These are phyloP conservation scores for Coelopa pilipes DNA, from an alignment of 2,888 invertebrate species.

Conservation along the genomic window DNA sequence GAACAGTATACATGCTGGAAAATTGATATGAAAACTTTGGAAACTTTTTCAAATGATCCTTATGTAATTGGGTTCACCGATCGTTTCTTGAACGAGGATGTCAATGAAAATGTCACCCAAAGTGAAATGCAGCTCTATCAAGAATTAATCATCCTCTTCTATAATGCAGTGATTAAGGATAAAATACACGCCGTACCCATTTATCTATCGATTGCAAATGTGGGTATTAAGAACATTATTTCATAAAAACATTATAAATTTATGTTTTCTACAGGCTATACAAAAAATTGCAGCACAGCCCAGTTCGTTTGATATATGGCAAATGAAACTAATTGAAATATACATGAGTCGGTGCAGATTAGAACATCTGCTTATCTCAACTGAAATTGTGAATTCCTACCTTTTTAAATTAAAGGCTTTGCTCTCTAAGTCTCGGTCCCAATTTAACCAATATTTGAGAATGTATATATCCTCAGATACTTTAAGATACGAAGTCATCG, in stretches of 20 bases:
- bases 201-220: constrained; percentile 77
- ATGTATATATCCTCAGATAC: constrained; percentile 55
- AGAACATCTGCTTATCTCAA: constrained; percentile 58
- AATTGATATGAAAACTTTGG: constrained; percentile 73
- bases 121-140: constrained; percentile 68
- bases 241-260: not conserved
- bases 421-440: constrained; percentile 52
- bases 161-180: constrained; percentile 84
- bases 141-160: constrained; percentile 75
- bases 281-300: constrained; percentile 70
- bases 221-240: constrained; percentile 59
- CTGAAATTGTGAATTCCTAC: constrained; percentile 62
- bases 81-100: constrained; percentile 70
- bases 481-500: constrained; percentile 52
- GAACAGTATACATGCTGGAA: constrained; percentile 69
- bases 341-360: constrained; percentile 61
- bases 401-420: constrained; percentile 56
- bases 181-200: constrained; percentile 80
- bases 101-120: constrained; percentile 56
- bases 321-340: constrained; percentile 76
- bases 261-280: constrained; percentile 68
- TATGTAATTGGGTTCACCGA: constrained; percentile 77
- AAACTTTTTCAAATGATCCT: constrained; percentile 80
- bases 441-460: constrained; percentile 53
- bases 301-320: constrained; percentile 73